Evolutionary conservation across 2,113 vertebrate genomes (phyloP).

Genomic region (Hyperopisus bebe): DNA sequence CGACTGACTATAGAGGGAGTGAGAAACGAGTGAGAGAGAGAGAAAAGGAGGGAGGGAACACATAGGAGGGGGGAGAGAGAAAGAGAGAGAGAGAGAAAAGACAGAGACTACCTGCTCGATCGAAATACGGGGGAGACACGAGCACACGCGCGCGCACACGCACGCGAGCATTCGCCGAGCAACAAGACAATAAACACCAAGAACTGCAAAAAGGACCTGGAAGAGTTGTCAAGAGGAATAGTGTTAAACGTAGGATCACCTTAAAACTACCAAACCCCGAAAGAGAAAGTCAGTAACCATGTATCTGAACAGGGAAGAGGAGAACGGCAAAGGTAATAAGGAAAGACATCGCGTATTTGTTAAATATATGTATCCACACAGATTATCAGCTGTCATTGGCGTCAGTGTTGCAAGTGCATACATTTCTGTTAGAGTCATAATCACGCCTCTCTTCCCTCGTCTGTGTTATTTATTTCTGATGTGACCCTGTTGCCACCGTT

Average conservation of each 20-base stretch:
- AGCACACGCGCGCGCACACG: conserved; percentile 48
- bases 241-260: conserved; percentile 33
- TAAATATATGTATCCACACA: conserved; percentile 44
- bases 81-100: conserved; percentile 37
- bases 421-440: conserved; percentile 24
- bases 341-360: conserved; percentile 44
- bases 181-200: conserved; percentile 62
- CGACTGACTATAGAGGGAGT: conserved; percentile 23
- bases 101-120: conserved; percentile 49
- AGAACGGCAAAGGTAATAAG: conserved; percentile 63
- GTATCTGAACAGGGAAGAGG: conserved; percentile 71
- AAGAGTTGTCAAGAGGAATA: conserved; percentile 56
- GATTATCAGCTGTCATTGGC: conserved; percentile 21
- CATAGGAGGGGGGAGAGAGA: conserved; percentile 21
- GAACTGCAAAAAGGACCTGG: conserved; percentile 37
- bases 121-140: conserved; percentile 57
- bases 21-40: conserved; percentile 17
- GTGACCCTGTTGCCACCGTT: conserved; percentile 27
- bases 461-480: neutral
- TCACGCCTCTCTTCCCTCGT: conserved; percentile 18
- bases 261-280: conserved; percentile 23
- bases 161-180: conserved; percentile 48
- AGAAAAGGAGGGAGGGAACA: conserved; percentile 36
- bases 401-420: neutral
- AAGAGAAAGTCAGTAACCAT: conserved; percentile 54